Conservation (phyloP, 2,113 vertebrate genomes). For the Eclectus roratus region DNA sequence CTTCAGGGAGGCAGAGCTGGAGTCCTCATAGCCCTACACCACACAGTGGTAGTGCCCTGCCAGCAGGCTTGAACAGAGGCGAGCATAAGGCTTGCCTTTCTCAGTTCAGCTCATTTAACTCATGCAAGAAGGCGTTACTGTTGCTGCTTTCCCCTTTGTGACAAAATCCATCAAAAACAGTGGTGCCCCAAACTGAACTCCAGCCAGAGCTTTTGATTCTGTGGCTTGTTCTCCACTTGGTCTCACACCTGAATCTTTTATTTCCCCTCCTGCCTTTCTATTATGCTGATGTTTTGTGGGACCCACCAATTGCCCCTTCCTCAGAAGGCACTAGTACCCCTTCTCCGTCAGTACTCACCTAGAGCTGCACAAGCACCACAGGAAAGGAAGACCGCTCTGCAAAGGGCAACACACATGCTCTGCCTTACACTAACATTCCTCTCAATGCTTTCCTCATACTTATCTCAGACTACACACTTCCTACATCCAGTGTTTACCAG, state of each 20-base stretch:
- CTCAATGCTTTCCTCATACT: neutral
- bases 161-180: neutral
- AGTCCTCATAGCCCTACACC: neutral
- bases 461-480: neutral
- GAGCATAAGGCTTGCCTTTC: neutral
- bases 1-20: neutral
- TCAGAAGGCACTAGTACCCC: neutral
- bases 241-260: neutral
- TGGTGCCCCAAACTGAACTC: neutral
- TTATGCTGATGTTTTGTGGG: neutral
- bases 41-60: fast-evolving
- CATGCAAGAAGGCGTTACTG: neutral
- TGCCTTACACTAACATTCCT: neutral
- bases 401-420: neutral
- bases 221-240: neutral
- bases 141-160: neutral
- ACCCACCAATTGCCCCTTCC: neutral
- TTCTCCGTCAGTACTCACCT: neutral
- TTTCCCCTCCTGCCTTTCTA: neutral
- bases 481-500: neutral
- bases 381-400: neutral
- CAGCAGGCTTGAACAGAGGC: neutral
- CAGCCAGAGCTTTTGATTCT: neutral
- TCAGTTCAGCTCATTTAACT: neutral
- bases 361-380: neutral